Percentiles rank a stretch among this genome's conserved stretches.
Evolutionary conservation across 2,113 vertebrate species (phyloP).

Genomic region (Brachyhypopomus gauderio): DNA sequence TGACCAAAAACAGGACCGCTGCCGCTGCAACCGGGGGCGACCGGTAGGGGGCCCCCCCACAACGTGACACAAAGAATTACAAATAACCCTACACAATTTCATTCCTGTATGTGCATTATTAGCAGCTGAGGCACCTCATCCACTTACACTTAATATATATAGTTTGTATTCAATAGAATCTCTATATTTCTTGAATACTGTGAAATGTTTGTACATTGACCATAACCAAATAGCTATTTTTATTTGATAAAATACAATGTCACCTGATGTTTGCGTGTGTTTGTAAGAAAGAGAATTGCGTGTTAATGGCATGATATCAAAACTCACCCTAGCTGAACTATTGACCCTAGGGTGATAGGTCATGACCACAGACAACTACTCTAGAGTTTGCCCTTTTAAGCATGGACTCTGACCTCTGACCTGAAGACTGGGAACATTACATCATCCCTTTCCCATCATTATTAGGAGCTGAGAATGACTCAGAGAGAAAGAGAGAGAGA

Average conservation of each 20-base stretch:
- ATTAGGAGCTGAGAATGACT: slow-evolving; percentile 24
- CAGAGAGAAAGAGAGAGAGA: slow-evolving; percentile 5
- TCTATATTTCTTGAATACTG: neutral
- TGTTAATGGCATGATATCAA: slow-evolving; percentile 29
- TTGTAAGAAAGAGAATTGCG: neutral
- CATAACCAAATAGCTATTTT: no score
- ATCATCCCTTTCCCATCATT: slow-evolving; percentile 52
- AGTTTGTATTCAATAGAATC: neutral
- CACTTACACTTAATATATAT: neutral
- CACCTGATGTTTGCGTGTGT: slow-evolving; percentile 1
- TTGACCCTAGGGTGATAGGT: slow-evolving; percentile 39
- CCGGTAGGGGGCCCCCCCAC: no score
- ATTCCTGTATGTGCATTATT: no score
- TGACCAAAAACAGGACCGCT: no score
- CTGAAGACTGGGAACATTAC: slow-evolving; percentile 50
- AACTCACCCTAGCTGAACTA: slow-evolving; percentile 39
- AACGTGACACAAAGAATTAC: no score
- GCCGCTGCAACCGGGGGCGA: no score
- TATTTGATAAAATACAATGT: neutral
- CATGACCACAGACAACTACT: slow-evolving; percentile 37
- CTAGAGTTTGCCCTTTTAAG: slow-evolving; percentile 44
- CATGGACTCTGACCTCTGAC: slow-evolving; percentile 46
- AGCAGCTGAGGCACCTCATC: no score
- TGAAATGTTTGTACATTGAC: neutral
- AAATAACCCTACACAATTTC: no score